phyloP scores from a whole-genome alignment of 2,888 invertebrate genomes.

The Micoletzkya japonica region DNA sequence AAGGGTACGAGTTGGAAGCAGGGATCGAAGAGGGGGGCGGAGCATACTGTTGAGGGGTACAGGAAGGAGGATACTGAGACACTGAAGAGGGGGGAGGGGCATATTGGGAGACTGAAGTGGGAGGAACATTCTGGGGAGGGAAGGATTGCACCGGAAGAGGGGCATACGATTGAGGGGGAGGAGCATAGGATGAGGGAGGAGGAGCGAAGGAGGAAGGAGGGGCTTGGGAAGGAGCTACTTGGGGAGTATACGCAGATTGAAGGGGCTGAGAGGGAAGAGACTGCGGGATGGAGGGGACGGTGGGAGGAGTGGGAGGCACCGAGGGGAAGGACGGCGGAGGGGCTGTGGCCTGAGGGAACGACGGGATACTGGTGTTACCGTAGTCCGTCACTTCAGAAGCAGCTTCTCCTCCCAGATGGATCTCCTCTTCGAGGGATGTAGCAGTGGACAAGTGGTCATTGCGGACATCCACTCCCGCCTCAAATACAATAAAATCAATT shows the following conservation, averaged over 20 bases:
- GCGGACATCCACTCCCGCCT: too few relatives aligned
- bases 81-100: conserved; percentile 5
- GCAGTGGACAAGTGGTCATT: conserved; percentile 11
- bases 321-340: conserved; percentile 35
- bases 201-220: conserved; percentile 38
- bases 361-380: conserved; percentile 39
- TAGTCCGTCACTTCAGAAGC: conserved; percentile 21
- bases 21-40: too few relatives aligned
- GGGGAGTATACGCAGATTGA: conserved; percentile 3
- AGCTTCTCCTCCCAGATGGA: conserved; percentile 30
- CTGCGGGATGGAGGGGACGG: not conserved
- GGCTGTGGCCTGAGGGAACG: conserved; percentile 42
- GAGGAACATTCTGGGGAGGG: conserved; percentile 11
- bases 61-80: conserved; percentile 23
- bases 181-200: conserved; percentile 29
- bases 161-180: conserved; percentile 12
- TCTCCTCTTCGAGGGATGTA: conserved; percentile 27
- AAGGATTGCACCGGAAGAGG: conserved; percentile 20
- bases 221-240: conserved; percentile 26
- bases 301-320: conserved; percentile 4
- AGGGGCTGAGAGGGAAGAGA: conserved; percentile 16
- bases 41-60: conserved; percentile 12
- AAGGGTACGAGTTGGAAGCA: too few relatives aligned
- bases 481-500: too few relatives aligned
- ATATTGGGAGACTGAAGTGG: not conserved